A percentile compares a stretch with the other conserved stretches of the same genome.
Evolutionary conservation across 2,888 invertebrate species (phyloP).

Genomic region (Halocaridina rubra): DNA sequence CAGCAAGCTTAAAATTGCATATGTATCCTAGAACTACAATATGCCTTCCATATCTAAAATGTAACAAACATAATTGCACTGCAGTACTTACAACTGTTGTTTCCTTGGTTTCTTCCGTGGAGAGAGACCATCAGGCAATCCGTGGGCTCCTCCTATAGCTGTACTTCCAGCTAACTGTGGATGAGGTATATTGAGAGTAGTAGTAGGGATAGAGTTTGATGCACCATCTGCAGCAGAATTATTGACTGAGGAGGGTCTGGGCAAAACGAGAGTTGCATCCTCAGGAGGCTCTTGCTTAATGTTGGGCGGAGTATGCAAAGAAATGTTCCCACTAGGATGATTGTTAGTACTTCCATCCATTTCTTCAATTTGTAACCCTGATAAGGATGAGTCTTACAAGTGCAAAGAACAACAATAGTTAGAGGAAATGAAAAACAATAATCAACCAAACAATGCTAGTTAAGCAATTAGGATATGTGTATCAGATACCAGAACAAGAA

Average conservation of each 20-base stretch:
- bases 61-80: neutral
- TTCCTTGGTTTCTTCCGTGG: slow-evolving; percentile 93
- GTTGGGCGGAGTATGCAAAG: slow-evolving; percentile 55
- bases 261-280: slow-evolving; percentile 66
- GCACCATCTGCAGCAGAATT: neutral
- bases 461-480: no score
- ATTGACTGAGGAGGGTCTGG: slow-evolving; percentile 6
- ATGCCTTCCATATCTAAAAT: no score
- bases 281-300: slow-evolving; percentile 64
- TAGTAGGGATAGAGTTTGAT: slow-evolving; percentile 26
- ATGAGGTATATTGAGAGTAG: slow-evolving; percentile 44
- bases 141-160: slow-evolving; percentile 11
- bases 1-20: no score
- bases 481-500: no score
- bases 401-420: slow-evolving; percentile 27
- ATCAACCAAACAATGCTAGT: no score
- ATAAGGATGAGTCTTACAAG: slow-evolving; percentile 56
- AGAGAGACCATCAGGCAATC: slow-evolving; percentile 72
- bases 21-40: no score
- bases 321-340: slow-evolving; percentile 11
- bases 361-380: slow-evolving; percentile 60
- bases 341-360: slow-evolving; percentile 5
- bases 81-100: slow-evolving; percentile 80
- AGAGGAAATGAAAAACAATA: slow-evolving; percentile 9
- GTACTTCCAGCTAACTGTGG: slow-evolving; percentile 22